Evolutionary conservation across 37 sponge, comb jelly and placozoan genomes (phyloP), one percentile per base, ranked within the genome.

Genomic region (Halisarca cf. caerulea): DNA sequence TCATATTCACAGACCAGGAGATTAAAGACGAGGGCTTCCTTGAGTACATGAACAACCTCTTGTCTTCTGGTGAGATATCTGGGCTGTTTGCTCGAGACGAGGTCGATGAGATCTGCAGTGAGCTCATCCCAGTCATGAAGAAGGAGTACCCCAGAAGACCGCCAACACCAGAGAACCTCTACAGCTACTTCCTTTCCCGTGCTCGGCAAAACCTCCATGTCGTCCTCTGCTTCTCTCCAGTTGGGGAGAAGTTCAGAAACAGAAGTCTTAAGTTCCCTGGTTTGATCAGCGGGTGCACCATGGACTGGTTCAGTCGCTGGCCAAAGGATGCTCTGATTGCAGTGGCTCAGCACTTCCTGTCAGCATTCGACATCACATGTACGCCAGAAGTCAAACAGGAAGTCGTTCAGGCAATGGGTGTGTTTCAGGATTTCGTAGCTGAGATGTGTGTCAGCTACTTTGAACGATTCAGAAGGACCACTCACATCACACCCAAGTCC

Each of bases 301-400:
- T 99, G 99, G 99, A 99, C 86, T 99, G 99, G 99, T 99, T 99
- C 88, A 97, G 92, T 86, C 98, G 99, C 62, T 99, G 99, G 99
- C 99, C 99, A 45, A 99, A 99, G 78, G 99, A 99, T 64, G 99
- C 99, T 38, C 88, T 99, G 44, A 87, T 95, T 41, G 99, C 98
- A n/a, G 99, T 99, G 27, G 98, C 99, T 42, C 89, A 97, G 80
- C 97, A 99, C 85, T 99, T 97, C 82, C 77, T 99, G 17, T 81
- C 88, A 37, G 36, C 66, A 14, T 99, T 89, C 75, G 91, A 97
- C 58, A 89, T 99, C 58, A 83, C 79, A 43, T 97, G 97, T 60
- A 87, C 97, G 8, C 79, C 77, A 20, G 94, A 92, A 35, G 91
- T 91, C 28, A 97, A 97, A 71, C 68, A 84, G 24, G 91, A 97